Evolutionary conservation across 2,888 invertebrate species (phyloP), one percentile per base, ranked within the genome.

Genomic region (Drosophila pegasa): DNA sequence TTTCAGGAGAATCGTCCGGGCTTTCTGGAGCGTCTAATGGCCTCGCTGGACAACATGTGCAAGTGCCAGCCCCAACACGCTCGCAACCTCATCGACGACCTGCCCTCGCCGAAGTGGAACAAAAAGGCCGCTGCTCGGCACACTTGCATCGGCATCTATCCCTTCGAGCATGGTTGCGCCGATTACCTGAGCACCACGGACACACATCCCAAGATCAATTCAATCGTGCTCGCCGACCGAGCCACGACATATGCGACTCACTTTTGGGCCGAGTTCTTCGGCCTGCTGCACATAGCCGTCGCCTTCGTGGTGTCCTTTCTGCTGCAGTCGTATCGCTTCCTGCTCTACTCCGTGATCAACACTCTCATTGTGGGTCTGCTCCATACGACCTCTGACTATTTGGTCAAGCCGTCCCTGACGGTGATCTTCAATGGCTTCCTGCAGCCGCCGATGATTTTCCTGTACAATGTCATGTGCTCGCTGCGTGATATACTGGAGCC

Each of bases 191-290:
- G 93, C 70, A 95, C 95, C 2, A 95, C 95, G 0, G 95, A 95
- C 76, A 93, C 92, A 8, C 93, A 94, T n/a, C 95, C 95, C 0
- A 90, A 94, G 27, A 91, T 94, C 10, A 81, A 91, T 14, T 93
- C 94, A 0, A 94, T 95, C 68, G 70, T 93, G 31, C 86, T 94
- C 25, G 94, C 94, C 0, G 94, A 95, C 71, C 93, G 93, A 77
- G 94, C 94, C 0, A 94, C 94, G 60, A 90, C 92, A 50, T 93
- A 93, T 68, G 94, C 94, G 2, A 94, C 94, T 0, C 93, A 93
- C 79, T 95, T 95, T 85, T 95, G 95, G 95, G 95, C 95, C 0
- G 95, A 95, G 81, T 92, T 95, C 67, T 95, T 95, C 81, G 95
- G 95, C 0, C 93, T 93, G 2, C 85, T 95, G 22, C 94, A 95